Evolutionary conservation across 2,113 vertebrate genomes (phyloP).

Genomic region (Leiothrix lutea): DNA sequence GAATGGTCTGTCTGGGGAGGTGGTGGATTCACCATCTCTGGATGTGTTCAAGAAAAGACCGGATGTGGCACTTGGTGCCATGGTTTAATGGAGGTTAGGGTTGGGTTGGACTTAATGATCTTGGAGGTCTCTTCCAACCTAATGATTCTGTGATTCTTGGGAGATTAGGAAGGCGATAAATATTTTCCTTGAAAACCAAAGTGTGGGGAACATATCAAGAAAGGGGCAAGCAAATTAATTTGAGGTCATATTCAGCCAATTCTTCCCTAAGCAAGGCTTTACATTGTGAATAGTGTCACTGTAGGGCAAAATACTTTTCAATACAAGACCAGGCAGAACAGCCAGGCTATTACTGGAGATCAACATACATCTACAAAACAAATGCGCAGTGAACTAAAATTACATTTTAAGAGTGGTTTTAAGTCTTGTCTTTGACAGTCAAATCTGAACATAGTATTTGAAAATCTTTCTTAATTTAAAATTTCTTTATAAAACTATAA

Average conservation of each 20-base stretch:
- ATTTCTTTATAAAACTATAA: background rate
- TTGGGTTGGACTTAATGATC: too few species aligned
- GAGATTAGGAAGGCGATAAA: background rate
- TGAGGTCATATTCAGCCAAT: background rate
- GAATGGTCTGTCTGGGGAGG: too few species aligned
- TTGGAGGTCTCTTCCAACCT: too few species aligned
- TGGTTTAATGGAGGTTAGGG: too few species aligned
- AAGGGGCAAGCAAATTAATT: background rate
- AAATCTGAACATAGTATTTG: background rate
- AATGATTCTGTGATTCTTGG: background rate
- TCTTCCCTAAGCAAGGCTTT: background rate
- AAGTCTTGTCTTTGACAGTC: background rate
- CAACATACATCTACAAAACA: background rate
- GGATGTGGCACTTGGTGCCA: too few species aligned
- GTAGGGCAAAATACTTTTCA: background rate
- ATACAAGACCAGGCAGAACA: background rate
- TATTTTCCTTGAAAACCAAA: background rate
- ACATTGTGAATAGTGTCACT: background rate
- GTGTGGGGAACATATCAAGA: background rate
- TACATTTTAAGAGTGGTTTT: background rate
- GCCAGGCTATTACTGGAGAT: background rate
- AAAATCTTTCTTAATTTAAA: background rate
- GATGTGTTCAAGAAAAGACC: too few species aligned
- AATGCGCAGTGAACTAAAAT: background rate
- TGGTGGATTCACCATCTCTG: too few species aligned